Conservation (phyloP, 2,113 vertebrate species). For the Corythoichthys intestinalis region DNA sequence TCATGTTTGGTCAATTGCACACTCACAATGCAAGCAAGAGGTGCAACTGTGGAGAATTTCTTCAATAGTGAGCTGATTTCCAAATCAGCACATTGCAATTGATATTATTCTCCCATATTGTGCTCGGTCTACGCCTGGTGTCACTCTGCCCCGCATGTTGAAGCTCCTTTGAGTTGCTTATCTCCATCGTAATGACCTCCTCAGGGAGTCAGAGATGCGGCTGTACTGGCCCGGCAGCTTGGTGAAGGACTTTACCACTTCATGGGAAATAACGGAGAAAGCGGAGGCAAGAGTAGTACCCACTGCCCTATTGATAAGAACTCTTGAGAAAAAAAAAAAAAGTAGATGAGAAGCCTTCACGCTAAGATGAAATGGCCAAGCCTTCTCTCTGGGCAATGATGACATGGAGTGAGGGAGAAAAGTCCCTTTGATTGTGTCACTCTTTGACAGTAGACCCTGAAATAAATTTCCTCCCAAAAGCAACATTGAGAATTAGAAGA, state of each 20-base stretch:
- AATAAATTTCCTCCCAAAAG: constrained; percentile 7
- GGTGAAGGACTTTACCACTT: constrained; percentile 55
- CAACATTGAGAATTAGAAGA: not conserved
- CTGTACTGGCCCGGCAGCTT: constrained; percentile 48
- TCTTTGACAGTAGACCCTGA: constrained; percentile 8
- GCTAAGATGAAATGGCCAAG: constrained; percentile 52
- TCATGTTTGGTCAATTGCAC: constrained; percentile 19
- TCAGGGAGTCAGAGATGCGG: constrained; percentile 57
- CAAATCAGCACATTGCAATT: constrained; percentile 55
- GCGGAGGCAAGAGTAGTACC: constrained; percentile 39
- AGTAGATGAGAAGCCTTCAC: constrained; percentile 31
- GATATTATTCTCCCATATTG: constrained; percentile 40
- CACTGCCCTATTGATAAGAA: constrained; percentile 53
- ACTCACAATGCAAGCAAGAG: constrained; percentile 38
- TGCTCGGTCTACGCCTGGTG: constrained; percentile 49
- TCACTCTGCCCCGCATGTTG: constrained; percentile 56
- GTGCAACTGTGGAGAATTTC: constrained; percentile 48
- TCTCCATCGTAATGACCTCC: constrained; percentile 73
- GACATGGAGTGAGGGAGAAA: constrained; percentile 16
- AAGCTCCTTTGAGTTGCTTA: constrained; percentile 52
- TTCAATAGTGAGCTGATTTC: constrained; percentile 37
- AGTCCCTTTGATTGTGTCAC: constrained; percentile 21
- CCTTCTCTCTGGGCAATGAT: constrained; percentile 26
- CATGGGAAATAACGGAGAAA: constrained; percentile 53
- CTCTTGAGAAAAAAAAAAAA: constrained; percentile 10